phyloP scores from a whole-genome alignment of 2,797 vertebrate species.

The Falco rusticolus region DNA sequence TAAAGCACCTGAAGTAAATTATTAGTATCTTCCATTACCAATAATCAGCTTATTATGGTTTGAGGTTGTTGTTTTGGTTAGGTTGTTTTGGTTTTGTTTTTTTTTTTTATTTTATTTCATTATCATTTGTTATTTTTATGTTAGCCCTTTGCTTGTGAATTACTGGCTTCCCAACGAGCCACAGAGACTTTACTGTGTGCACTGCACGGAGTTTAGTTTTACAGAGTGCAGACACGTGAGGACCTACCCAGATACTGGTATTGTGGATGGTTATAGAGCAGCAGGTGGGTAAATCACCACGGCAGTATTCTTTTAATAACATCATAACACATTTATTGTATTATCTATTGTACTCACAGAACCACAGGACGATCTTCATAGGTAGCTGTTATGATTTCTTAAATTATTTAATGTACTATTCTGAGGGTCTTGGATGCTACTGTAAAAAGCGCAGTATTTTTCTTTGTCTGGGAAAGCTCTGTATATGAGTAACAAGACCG shows the following conservation, averaged over 20 bases:
- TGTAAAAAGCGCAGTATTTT: not conserved
- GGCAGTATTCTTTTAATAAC: not conserved
- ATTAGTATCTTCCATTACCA: not conserved
- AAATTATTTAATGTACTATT: not conserved
- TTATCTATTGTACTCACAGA: not conserved
- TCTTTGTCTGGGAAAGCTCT: not conserved
- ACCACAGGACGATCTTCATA: not conserved
- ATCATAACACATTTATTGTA: not conserved
- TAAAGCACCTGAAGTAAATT: not conserved
- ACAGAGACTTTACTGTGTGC: not conserved
- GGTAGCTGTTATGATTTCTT: not conserved
- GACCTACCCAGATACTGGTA: not conserved
- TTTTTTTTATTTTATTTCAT: not conserved
- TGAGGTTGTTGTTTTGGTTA: not conserved
- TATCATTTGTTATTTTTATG: not conserved
- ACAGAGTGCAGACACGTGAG: not conserved
- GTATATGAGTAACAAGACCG: not conserved
- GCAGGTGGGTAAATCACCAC: not conserved
- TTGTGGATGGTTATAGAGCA: not conserved
- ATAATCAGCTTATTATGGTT: not conserved
- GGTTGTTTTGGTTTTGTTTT: too few species aligned
- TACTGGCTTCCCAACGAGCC: not conserved
- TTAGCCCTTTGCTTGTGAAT: not conserved
- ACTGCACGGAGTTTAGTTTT: not conserved
- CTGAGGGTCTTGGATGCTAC: not conserved